Base-by-base conservation (phyloP, 2,888 invertebrate genomes). In the Ectobius pallidus region DNA sequence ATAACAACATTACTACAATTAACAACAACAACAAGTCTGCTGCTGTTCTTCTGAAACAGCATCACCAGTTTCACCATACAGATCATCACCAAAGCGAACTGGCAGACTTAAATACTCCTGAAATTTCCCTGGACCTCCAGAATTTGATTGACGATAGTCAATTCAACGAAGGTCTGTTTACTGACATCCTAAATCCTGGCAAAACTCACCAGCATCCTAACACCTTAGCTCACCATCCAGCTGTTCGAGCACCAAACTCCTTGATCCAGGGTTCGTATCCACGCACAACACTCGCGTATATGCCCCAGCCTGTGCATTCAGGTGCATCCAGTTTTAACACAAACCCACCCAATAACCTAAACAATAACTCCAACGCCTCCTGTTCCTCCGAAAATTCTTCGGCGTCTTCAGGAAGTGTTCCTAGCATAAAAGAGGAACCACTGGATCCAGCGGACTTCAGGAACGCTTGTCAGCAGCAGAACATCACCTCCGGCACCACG, bases 281-380 rank as follows among this genome's bases (percentile, higher is more conserved):
- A 2, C 84, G 93, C 74, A 92, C 92, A 27, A 92, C 93, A 0
- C 82, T 95, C 73, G 93, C 94, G 20, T 95, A 95, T 80, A 95
- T 96, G 94, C 96, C 96, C 0, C 96, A 96, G 83, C 94, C 95
- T 22, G 95, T 95, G 3, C 94, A 95, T 82, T 93, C 91, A 74
- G 92, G 92, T 4, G 86, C 78, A 7, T 86, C 77, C 62, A 78
- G 77, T 82, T 84, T 84, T 76, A 85, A 83, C 78, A n/a, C n/a
- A n/a, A 85, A 86, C 77, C 86, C 86, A 75, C 87, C 87, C 78
- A 86, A 83, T 78, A 85, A 86, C 77, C 86, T 86, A 75, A 87
- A 87, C 78, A 86, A 86, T 75, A 87, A 86, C 70, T 84, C 87
- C 67, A 87, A 70, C 63, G 52, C 49, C 20, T 73, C 73, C 42